Percentiles rank a stretch among this genome's conserved stretches.
Conservation (phyloP, 2,888 invertebrate species). For the Clivina fossor region DNA sequence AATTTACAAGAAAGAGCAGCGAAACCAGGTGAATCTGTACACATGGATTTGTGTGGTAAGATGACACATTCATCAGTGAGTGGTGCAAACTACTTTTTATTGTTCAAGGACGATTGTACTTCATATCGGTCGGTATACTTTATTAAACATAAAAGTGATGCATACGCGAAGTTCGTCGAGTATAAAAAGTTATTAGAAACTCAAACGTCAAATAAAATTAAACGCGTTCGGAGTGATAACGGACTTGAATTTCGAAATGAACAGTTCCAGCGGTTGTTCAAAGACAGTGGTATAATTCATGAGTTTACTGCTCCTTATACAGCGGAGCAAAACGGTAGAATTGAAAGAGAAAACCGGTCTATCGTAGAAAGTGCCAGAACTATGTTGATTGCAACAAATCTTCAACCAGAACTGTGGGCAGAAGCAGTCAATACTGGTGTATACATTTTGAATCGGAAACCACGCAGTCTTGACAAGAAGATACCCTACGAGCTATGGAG, state of each 20-base stretch:
- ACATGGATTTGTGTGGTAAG: conserved; percentile 35
- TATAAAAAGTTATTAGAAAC: conserved; percentile 29
- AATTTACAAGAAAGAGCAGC: conserved; percentile 2
- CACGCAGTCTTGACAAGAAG: too few species aligned
- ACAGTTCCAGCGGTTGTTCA: conserved; percentile 34
- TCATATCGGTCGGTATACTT: conserved; percentile 34
- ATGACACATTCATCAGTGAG: conserved; percentile 30
- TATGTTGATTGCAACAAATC: conserved; percentile 41
- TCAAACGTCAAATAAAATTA: conserved; percentile 31
- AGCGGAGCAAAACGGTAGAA: conserved; percentile 43
- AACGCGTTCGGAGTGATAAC: conserved; percentile 39
- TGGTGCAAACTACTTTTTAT: conserved; percentile 33
- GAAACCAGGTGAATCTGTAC: conserved; percentile 36
- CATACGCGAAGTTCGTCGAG: conserved; percentile 29
- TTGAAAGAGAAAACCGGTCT: conserved; percentile 45
- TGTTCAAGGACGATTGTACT: conserved; percentile 37
- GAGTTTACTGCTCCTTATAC: conserved; percentile 38
- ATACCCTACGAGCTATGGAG: too few species aligned
- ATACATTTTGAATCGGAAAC: too few species aligned
- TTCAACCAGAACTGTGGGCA: conserved; percentile 43
- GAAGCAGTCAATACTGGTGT: too few species aligned
- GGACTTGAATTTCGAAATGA: conserved; percentile 38
- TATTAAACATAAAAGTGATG: conserved; percentile 36
- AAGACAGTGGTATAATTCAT: conserved; percentile 39
- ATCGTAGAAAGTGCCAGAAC: conserved; percentile 44